phyloP scores from a whole-genome alignment of 1,140 invertebrate species.

The Apolygus lucorum region DNA sequence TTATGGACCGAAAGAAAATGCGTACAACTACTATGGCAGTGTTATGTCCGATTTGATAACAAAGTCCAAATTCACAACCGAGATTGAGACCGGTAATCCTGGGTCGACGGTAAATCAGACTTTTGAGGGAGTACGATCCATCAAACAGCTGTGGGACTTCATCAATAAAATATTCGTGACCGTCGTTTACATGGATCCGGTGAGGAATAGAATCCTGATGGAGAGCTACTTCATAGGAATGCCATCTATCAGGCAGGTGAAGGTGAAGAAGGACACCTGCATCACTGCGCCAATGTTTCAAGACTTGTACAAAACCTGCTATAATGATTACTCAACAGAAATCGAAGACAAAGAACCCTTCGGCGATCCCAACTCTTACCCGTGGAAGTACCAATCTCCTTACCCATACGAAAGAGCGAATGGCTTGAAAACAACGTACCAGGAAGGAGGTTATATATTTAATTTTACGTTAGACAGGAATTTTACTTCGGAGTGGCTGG shows the following conservation, averaged over 20 bases:
- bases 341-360: background rate
- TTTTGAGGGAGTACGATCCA: background rate
- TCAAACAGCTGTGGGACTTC: background rate
- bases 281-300: background rate
- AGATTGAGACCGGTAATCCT: no score
- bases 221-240: background rate
- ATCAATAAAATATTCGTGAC: background rate
- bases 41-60: background rate
- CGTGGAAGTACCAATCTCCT: background rate
- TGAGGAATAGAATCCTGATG: background rate
- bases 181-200: background rate
- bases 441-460: background rate
- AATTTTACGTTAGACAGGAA: background rate
- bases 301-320: slow-evolving; percentile 1
- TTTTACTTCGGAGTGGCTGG: background rate
- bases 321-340: background rate
- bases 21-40: background rate
- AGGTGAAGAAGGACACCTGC: background rate
- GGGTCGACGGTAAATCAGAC: background rate
- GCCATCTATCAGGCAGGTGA: background rate
- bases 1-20: background rate
- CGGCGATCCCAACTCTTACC: background rate
- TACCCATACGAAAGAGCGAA: no score
- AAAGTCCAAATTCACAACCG: background rate
- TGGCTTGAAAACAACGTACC: background rate